These are phyloP conservation scores for Geopemphigus sp. DNA, from an alignment of 1,140 invertebrate genomes.

Conservation along the genomic window DNA sequence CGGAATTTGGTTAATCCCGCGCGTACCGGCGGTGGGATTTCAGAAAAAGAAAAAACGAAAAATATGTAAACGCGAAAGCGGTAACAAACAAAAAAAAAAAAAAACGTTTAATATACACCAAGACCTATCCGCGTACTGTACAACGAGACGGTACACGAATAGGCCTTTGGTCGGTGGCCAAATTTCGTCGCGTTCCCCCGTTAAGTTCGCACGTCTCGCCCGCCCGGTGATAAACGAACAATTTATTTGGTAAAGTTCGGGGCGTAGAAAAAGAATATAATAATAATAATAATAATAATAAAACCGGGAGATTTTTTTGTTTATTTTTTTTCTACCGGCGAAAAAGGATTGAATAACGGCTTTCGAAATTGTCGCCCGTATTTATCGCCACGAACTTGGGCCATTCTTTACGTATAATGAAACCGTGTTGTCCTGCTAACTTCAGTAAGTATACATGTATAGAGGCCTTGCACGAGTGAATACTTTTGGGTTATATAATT, in stretches of 20 bases:
- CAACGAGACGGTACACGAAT: slow-evolving; percentile 9
- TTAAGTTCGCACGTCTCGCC: slow-evolving; percentile 2
- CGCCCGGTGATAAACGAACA: neutral
- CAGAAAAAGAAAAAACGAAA: neutral
- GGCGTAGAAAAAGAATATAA: neutral
- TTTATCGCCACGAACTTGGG: slow-evolving; percentile 17
- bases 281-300: slow-evolving; percentile 23
- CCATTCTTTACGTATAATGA: slow-evolving; percentile 38
- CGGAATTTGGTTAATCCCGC: slow-evolving; percentile 11
- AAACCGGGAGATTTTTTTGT: slow-evolving; percentile 2
- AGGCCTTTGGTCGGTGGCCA: neutral
- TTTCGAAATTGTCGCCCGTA: slow-evolving; percentile 29
- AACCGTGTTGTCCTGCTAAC: neutral
- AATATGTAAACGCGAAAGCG: neutral
- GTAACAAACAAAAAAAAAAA: no score
- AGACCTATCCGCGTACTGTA: neutral
- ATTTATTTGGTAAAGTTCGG: slow-evolving; percentile 8
- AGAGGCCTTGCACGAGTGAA: neutral
- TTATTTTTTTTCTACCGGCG: neutral
- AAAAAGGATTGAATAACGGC: slow-evolving; percentile 34
- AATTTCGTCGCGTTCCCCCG: neutral
- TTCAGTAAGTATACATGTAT: neutral
- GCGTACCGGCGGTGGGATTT: neutral
- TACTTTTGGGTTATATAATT: neutral
- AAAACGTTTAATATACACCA: slow-evolving; percentile 21